Evolutionary conservation across 2,113 vertebrate species (phyloP).

Genomic region (Ctenodactylus gundi): DNA sequence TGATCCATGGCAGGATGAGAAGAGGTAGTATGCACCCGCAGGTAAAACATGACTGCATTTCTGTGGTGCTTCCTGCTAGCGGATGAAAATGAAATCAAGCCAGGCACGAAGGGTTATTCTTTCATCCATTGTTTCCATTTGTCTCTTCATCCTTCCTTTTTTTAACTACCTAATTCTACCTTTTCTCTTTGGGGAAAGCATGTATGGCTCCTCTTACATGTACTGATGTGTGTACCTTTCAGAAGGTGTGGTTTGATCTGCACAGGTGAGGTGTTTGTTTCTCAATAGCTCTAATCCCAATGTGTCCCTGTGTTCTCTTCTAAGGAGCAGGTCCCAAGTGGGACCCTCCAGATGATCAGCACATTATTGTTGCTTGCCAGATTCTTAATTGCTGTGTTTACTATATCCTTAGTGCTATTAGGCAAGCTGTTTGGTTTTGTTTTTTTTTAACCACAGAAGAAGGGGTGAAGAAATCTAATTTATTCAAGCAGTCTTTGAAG

Average conservation of each 20-base stretch:
- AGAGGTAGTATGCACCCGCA: neutral
- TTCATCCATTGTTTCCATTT: neutral
- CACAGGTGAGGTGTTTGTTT: neutral
- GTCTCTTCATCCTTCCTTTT: conserved; percentile 10
- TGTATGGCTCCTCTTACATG: neutral
- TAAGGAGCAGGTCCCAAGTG: neutral
- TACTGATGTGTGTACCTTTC: neutral
- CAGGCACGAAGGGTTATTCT: neutral
- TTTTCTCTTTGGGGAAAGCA: neutral
- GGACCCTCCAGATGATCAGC: neutral
- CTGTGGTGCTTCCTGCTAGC: neutral
- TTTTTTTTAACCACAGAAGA: neutral
- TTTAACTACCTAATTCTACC: neutral
- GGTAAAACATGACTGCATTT: neutral
- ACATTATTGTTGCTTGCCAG: neutral
- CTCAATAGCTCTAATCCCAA: neutral
- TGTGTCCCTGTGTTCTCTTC: neutral
- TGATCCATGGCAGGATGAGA: neutral
- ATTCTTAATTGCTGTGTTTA: neutral
- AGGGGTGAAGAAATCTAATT: neutral
- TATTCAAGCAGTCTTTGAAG: conserved; percentile 22
- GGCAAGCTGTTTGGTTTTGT: too few species aligned
- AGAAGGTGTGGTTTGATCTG: neutral
- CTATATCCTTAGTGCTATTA: neutral
- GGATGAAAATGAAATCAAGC: neutral